Evolutionary conservation across 2,888 invertebrate genomes (phyloP), one percentile per base, ranked within the genome.

Genomic region (Dicranocentrus wangi): DNA sequence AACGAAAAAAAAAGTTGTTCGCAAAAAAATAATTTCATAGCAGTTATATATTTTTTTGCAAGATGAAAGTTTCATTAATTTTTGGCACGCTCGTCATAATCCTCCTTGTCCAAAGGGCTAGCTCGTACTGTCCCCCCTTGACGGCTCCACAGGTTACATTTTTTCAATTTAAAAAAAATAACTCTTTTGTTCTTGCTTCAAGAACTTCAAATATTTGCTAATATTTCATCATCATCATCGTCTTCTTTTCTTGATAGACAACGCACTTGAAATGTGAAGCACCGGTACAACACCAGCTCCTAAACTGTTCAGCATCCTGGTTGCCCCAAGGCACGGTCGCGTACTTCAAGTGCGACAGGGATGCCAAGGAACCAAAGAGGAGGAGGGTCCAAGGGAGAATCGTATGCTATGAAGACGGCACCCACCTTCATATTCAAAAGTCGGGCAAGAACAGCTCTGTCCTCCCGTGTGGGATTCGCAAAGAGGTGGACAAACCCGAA

Each of bases 391-490:
- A 55, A 21, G 82, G 82, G 7, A 43, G 28, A 53, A 72, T 82
- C 17, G n/a, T 42, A 7, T 82, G 82, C 58, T 60, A 60, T 8
- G 82, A 72, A 15, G 51, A 55, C 55, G 66, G 70, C 7, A 42
- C 53, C 0, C 66, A 75, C 58, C 58, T 63, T 1, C 66, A 73
- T 21, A 25, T 73, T 27, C n/a, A 43, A 7, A 25, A 73, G 28
- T 15, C 7, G 17, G 61, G 53, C 23, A 39, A 58, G 8, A 32
- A 73, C 25, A 13, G 10, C 15, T 32, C 66, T 17, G 47, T 7
- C 8, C 65, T 83, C 25, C 83, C 83, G 8, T 83, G 83, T 75
- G 81, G 70, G 32, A 76, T 83, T 60, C 43, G 83, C 81, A 25
- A 17, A 47, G 43, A 51, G 15, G 1, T 32, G 15, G 51, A 71